These are phyloP conservation scores for Pteronura brasiliensis DNA, from an alignment of 2,113 vertebrate species.

Conservation along the genomic window DNA sequence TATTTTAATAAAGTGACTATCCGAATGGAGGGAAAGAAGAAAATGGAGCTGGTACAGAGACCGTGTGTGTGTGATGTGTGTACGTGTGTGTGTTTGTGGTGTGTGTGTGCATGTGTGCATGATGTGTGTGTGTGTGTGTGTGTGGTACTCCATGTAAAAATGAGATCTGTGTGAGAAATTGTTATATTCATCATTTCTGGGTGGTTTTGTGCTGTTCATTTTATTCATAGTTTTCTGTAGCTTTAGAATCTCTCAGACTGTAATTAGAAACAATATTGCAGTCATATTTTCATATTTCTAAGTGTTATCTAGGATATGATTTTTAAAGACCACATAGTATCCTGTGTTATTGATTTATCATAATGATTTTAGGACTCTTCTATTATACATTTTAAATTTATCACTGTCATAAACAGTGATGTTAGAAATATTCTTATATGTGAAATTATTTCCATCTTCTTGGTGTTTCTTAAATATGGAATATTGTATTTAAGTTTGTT, in stretches of 20 bases:
- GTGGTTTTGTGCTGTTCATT: background rate
- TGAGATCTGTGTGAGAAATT: background rate
- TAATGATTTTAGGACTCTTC: conserved; percentile 24
- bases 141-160: background rate
- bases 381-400: background rate
- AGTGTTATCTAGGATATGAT: background rate
- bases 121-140: background rate
- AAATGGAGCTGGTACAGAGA: background rate
- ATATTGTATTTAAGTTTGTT: conserved; percentile 41
- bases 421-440: conserved; percentile 1
- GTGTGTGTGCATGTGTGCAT: background rate
- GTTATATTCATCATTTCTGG: background rate
- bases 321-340: background rate
- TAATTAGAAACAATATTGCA: background rate
- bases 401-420: background rate
- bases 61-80: background rate
- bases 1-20: background rate
- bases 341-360: background rate
- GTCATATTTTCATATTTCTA: background rate
- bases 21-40: background rate
- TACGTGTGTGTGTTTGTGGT: background rate
- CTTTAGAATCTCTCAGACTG: conserved; percentile 21
- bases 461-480: conserved; percentile 27
- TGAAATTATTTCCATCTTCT: conserved; percentile 26
- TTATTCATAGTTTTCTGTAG: background rate